phyloP scores from a whole-genome alignment of 2,888 invertebrate genomes.

The Euspilapteryx auroguttella region DNA sequence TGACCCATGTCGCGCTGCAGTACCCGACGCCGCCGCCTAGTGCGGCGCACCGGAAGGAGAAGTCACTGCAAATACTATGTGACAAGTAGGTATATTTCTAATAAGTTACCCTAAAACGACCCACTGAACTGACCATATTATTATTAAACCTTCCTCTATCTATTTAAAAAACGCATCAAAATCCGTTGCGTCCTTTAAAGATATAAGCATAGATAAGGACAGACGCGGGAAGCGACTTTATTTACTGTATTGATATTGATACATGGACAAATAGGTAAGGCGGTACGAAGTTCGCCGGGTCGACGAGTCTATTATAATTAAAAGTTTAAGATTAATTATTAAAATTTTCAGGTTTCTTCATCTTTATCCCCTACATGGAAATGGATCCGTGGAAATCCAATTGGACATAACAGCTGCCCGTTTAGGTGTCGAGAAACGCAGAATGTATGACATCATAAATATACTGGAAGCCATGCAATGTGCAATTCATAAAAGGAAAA shows the following conservation, averaged over 20 bases:
- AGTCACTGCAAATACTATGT: slow-evolving; percentile 63
- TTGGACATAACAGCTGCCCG: slow-evolving; percentile 65
- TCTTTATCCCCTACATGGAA: slow-evolving; percentile 54
- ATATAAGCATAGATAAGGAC: no score
- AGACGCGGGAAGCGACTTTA: no score
- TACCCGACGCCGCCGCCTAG: slow-evolving; percentile 55
- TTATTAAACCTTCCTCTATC: no score
- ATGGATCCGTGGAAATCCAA: slow-evolving; percentile 58
- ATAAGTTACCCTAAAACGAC: not conserved
- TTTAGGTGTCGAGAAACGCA: slow-evolving; percentile 66
- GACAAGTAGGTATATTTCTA: slow-evolving; percentile 42
- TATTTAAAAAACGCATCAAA: no score
- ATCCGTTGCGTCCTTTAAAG: no score
- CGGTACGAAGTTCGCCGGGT: no score
- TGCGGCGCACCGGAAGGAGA: slow-evolving; percentile 57
- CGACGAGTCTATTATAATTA: no score
- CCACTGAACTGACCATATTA: no score
- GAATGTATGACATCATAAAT: slow-evolving; percentile 76
- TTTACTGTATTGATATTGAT: no score
- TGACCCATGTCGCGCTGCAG: slow-evolving; percentile 65
- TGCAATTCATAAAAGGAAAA: slow-evolving; percentile 67
- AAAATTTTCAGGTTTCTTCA: slow-evolving; percentile 56
- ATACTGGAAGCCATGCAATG: slow-evolving; percentile 72
- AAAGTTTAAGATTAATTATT: no score
- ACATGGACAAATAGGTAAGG: no score